Evolutionary conservation across 2,797 vertebrate genomes (phyloP), one percentile per base, ranked within the genome.

Genomic region (Xiphophorus birchmanni): DNA sequence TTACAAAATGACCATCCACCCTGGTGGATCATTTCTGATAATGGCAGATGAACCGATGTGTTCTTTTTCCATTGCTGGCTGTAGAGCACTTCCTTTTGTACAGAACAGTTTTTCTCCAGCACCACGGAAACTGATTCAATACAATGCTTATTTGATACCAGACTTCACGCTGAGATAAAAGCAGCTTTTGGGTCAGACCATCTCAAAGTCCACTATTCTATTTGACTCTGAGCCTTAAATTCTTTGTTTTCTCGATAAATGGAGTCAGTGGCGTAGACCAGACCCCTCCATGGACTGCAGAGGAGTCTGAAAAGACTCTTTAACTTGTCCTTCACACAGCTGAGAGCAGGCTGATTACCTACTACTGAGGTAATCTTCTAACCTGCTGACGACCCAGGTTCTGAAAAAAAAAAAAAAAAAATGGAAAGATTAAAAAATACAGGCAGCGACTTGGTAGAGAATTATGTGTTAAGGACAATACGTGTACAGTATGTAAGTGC

Each of bases 1-100:
- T 10, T 67, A 63, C 29, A 32, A 50, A 48, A 56, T 26, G 5
- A 15, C 13, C 35, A 42, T 37, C 63, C 26, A 32, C 77, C 71
- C 40, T 58, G 73, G 95, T 98, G 12, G 97, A 98, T 97, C 96
- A 2, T 97, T 98, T 80, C 94, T 95, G 89, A 98, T 98, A 77
- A 98, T 98, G 65, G 98, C 97, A 0, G 97, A 98, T n/a, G 97
- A 97, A 86, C 97, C 95, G 5, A 97, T 97, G 85, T 97, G 97
- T 78, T 97, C 1, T 42, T 7, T 96, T 96, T 84, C 88, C 32
- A 37, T 21, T 35, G 32, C 32, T 65, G 96, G 23, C 93, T 10
- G 79, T 95, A 96, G 0, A 95, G 79, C 47, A 94, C 93, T 12
- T 84, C 84, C 21, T 97, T 52, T 95, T 84, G 96, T 94, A 0